phyloP scores from a whole-genome alignment of 2,888 invertebrate genomes.

The Harmothoe impar region DNA sequence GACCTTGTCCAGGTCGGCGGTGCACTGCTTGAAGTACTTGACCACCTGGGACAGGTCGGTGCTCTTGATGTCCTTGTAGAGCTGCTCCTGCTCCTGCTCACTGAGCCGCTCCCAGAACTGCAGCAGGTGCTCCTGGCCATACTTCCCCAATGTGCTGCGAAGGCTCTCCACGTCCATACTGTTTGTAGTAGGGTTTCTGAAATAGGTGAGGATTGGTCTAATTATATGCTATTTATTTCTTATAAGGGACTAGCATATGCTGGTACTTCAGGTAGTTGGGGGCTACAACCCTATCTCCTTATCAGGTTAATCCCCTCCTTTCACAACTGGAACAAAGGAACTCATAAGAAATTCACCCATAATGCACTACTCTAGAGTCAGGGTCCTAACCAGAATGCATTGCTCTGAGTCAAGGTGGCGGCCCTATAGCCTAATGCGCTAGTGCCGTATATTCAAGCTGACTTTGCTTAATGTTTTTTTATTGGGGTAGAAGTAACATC shows the following conservation, averaged over 20 bases:
- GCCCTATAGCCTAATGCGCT: no score
- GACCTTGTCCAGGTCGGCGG: slow-evolving; percentile 71
- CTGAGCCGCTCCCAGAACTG: slow-evolving; percentile 91
- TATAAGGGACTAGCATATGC: neutral
- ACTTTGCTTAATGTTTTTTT: neutral
- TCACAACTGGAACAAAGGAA: neutral
- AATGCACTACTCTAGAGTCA: no score
- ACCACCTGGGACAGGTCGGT: slow-evolving; percentile 90
- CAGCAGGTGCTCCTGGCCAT: slow-evolving; percentile 91
- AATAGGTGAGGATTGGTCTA: no score
- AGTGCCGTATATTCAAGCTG: neutral
- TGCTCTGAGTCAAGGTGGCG: no score
- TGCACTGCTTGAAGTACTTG: slow-evolving; percentile 85
- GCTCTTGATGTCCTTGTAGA: slow-evolving; percentile 86
- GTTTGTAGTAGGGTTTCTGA: neutral
- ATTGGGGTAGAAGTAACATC: no score
- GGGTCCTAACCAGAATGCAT: no score
- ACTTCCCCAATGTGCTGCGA: slow-evolving; percentile 64
- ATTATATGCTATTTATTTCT: no score
- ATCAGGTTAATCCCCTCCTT: no score
- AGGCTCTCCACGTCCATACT: slow-evolving; percentile 66
- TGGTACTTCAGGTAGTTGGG: neutral
- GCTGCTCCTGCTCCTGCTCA: slow-evolving; percentile 86
- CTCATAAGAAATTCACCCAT: neutral
- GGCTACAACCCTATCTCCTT: neutral